Percentiles rank a stretch among this genome's conserved stretches.
Conservation (phyloP, 2,888 invertebrate genomes). For the Hirtodrosophila duncani region DNA sequence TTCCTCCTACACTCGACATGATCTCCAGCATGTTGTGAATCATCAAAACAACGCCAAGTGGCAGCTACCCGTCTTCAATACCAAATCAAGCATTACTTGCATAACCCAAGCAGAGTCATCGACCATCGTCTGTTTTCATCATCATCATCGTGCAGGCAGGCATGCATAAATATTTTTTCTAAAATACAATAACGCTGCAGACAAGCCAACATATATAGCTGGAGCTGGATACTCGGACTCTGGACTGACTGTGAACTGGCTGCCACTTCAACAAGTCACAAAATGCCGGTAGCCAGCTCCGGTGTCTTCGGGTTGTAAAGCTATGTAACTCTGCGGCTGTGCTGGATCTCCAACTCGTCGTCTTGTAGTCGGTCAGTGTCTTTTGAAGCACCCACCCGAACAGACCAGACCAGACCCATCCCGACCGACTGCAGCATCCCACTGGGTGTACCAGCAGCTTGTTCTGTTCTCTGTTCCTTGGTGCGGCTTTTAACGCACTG, state of each 20-base stretch:
- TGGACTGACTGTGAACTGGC: conserved; percentile 31
- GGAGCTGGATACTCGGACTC: conserved; percentile 33
- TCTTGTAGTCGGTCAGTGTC: conserved; percentile 43
- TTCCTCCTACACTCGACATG: conserved; percentile 12
- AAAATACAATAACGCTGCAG: conserved; percentile 31
- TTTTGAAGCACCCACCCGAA: conserved; percentile 70
- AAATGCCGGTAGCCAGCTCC: conserved; percentile 49
- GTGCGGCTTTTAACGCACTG: conserved; percentile 56
- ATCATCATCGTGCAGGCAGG: conserved; percentile 31
- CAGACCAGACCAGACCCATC: conserved; percentile 21
- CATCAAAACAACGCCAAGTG: conserved; percentile 59
- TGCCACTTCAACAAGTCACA: conserved; percentile 55
- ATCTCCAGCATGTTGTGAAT: conserved; percentile 36
- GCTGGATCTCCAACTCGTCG: too few species aligned
- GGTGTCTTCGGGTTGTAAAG: too few species aligned
- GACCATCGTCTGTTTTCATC: conserved; percentile 42
- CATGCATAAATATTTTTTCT: conserved; percentile 68
- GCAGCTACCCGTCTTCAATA: conserved; percentile 69
- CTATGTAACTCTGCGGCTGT: too few species aligned
- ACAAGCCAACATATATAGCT: conserved; percentile 12
- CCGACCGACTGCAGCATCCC: conserved; percentile 17
- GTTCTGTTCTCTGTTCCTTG: conserved; percentile 32
- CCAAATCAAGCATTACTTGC: conserved; percentile 74
- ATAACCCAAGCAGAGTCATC: conserved; percentile 67
- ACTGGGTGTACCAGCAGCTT: conserved; percentile 6